Base-by-base conservation (phyloP, 2,797 vertebrate species). In the Eulemur coronatus region DNA sequence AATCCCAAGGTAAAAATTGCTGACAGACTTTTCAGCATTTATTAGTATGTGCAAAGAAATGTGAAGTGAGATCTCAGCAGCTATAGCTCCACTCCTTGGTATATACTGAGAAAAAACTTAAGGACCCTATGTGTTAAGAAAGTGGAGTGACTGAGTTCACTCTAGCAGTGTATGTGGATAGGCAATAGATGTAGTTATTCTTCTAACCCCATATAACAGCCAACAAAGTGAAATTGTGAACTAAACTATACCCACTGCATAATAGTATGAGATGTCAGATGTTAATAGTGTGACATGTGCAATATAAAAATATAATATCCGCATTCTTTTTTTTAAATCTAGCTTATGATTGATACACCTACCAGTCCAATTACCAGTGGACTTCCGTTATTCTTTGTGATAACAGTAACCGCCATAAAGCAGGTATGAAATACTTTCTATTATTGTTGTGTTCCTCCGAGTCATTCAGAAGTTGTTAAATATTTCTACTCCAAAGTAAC, bases 271-370 rank as follows among this genome's bases (percentile, higher is more conserved):
- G 76, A 88, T 80, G 94, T 95, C 81, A 92, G 50, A 50, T 94
- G 52, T 93, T 95, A 84, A 69, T 63, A 52, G 30, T 90, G 13
- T 89, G 63, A 65, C 4, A 4, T 59, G 2, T 95, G 41, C 12
- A 84, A 28, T 72, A 94, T 67, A 69, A 97, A 97, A 67, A 76
- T 84, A 13, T 69, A 86, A 82, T 85, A 26, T 43, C 69, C 33
- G 28, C 90, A 52, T 98, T 93, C 50, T 93, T 91, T 80, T 97
- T 87, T 46, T 0, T 85, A 43, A 88, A 97, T 98, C 20, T 97
- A 99, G 99, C 99, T 99, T 98, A 99, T 99, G 99, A 99, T 99
- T 97, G 99, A 99, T 98, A 99, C 99, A 67, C 99, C 99, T 88
- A 99, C 99, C 92, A 99, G 99, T 98, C 99, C 99, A 89, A 98